Evolutionary conservation across 2,113 vertebrate species (phyloP).

Genomic region (Apeltes quadracus): DNA sequence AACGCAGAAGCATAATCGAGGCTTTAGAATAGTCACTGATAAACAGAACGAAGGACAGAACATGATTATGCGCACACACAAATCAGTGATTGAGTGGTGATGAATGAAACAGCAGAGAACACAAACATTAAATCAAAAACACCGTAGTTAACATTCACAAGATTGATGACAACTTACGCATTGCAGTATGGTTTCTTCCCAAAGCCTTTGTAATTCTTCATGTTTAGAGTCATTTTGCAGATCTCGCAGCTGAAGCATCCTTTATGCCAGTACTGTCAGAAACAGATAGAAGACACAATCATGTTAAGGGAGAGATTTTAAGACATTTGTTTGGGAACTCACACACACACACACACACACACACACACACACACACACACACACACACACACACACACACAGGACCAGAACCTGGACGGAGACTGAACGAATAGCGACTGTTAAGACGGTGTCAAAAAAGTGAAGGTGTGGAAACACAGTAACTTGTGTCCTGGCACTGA

Average conservation of each 20-base stretch:
- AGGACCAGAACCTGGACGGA: too few relatives aligned
- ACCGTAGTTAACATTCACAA: slow-evolving; percentile 18
- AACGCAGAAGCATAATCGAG: too few relatives aligned
- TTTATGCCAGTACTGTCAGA: slow-evolving; percentile 96
- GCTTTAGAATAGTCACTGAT: slow-evolving; percentile 50
- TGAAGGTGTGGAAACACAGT: slow-evolving; percentile 21
- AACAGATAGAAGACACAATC: slow-evolving; percentile 29
- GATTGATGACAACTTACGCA: slow-evolving; percentile 86
- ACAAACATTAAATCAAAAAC: slow-evolving; percentile 12
- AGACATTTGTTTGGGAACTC: neutral
- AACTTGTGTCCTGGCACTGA: slow-evolving; percentile 1
- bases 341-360: too few relatives aligned
- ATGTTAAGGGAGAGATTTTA: neutral
- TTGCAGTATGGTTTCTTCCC: slow-evolving; percentile 99
- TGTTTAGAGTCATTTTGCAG: slow-evolving; percentile 99
- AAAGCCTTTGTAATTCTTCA: slow-evolving; percentile 99
- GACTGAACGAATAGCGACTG: slow-evolving; percentile 3
- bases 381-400: too few relatives aligned
- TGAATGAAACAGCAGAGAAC: neutral
- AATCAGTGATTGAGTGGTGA: slow-evolving; percentile 25
- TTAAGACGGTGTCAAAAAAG: slow-evolving; percentile 8
- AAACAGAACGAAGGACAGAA: slow-evolving; percentile 47
- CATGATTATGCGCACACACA: too few relatives aligned
- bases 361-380: too few relatives aligned
- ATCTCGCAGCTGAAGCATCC: slow-evolving; percentile 98